These are phyloP conservation scores for Spheniscus humboldti DNA, from an alignment of 2,797 vertebrate genomes.

Conservation along the genomic window DNA sequence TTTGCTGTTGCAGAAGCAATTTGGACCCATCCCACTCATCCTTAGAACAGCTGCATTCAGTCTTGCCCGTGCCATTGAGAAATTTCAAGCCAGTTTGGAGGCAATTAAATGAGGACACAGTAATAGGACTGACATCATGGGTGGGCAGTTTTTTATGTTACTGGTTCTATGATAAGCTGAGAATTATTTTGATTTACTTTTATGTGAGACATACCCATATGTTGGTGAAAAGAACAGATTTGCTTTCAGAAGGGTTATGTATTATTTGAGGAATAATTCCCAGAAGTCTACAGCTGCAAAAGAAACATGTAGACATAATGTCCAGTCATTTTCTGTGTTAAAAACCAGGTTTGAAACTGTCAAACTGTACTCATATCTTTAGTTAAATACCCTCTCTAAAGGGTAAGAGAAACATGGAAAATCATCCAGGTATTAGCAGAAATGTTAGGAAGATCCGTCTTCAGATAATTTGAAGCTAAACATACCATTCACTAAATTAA, in stretches of 20 bases:
- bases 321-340: not conserved
- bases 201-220: not conserved
- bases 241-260: not conserved
- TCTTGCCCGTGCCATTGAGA: fast-evolving
- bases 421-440: not conserved
- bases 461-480: not conserved
- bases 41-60: not conserved
- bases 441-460: not conserved
- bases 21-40: no score
- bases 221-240: not conserved
- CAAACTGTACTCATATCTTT: fast-evolving
- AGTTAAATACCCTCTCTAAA: not conserved
- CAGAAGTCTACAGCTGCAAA: not conserved
- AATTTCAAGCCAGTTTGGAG: not conserved
- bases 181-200: not conserved
- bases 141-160: not conserved
- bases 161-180: not conserved
- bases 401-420: not conserved
- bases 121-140: not conserved
- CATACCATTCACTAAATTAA: not conserved
- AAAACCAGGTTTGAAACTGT: not conserved
- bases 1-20: not conserved
- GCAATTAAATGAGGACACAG: not conserved
- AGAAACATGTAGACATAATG: not conserved
- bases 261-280: not conserved